Evolutionary conservation across 2,888 invertebrate genomes (phyloP), one percentile per base, ranked within the genome.

Genomic region (Scaptomyza polygonia): DNA sequence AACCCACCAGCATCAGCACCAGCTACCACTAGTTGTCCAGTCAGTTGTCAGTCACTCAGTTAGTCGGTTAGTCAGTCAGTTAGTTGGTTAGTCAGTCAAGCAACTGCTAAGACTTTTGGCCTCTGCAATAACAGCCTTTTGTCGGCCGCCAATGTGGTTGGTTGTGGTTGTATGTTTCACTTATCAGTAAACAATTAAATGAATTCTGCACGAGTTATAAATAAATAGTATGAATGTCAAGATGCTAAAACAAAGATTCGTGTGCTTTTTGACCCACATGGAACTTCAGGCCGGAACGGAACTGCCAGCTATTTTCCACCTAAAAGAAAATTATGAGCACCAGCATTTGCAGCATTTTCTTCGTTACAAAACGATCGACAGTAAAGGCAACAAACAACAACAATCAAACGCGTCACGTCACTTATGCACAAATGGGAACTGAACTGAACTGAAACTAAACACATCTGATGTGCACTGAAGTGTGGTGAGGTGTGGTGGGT

Each of bases 291-390:
- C 67, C 18, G 18, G 39, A 39, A 16, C 16, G 39, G 16, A 81
- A 85, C 82, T 80, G 82, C 72, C 79, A 72, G 77, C 80, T 80
- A 86, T 86, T 86, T 86, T 87, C 87, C 86, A 86, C 86, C 86
- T 86, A 76, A 73, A 59, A 47, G 65, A 75, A 82, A 86, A 85
- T 81, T 85, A 77, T 86, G 87, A 81, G 76, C 86, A 84, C 86
- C 83, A 83, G 85, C 87, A 81, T 85, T 76, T 74, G 51, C 80
- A 81, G 84, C 86, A 79, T 83, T 73, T 72, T 39, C 48, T 51
- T 47, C 43, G 42, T 47, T 45, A 49, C 53, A 65, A 65, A 71
- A 66, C 70, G 65, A 69, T 64, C 27, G 54, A 43, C 68, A 56
- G 73, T 65, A 81, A 80, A 73, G 61, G 56, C 69, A 68, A 36